Evolutionary conservation across 2,113 vertebrate genomes (phyloP).

Genomic region (Leuciscus idus): DNA sequence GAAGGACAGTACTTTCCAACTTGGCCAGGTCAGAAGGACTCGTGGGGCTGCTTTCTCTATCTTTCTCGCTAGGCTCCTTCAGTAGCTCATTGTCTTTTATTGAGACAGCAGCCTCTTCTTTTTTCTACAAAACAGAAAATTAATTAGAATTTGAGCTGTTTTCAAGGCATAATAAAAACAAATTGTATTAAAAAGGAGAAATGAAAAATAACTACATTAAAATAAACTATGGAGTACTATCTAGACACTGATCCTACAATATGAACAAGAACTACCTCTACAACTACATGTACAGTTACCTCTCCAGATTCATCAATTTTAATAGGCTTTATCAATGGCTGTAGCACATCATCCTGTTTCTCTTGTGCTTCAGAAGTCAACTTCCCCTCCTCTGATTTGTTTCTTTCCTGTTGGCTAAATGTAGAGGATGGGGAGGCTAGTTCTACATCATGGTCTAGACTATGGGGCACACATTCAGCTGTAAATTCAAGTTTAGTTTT

Average conservation of each 20-base stretch:
- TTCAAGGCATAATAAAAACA: neutral
- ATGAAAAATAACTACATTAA: neutral
- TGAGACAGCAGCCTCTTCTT: constrained; percentile 55
- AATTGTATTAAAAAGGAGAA: neutral
- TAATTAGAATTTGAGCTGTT: neutral
- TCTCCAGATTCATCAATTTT: constrained; percentile 61
- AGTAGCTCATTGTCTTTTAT: constrained; percentile 77
- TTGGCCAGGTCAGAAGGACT: constrained; percentile 92
- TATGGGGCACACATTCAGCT: constrained; percentile 42
- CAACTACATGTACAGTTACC: constrained; percentile 67
- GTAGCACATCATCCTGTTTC: constrained; percentile 56
- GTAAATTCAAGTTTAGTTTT: constrained; percentile 46
- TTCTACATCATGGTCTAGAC: constrained; percentile 60
- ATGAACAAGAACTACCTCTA: neutral
- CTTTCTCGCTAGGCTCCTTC: constrained; percentile 78
- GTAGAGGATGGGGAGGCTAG: constrained; percentile 63
- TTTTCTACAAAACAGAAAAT: constrained; percentile 42
- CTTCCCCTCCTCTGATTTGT: constrained; percentile 45
- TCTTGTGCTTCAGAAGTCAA: constrained; percentile 59
- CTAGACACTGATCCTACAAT: neutral
- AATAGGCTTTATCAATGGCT: constrained; percentile 58
- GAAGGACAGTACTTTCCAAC: constrained; percentile 91
- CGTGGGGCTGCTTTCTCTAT: constrained; percentile 83
- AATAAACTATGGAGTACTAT: neutral
- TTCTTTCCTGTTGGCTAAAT: constrained; percentile 61